Evolutionary conservation across 2,888 invertebrate species (phyloP).

Genomic region (Dicranocentrus wangi): DNA sequence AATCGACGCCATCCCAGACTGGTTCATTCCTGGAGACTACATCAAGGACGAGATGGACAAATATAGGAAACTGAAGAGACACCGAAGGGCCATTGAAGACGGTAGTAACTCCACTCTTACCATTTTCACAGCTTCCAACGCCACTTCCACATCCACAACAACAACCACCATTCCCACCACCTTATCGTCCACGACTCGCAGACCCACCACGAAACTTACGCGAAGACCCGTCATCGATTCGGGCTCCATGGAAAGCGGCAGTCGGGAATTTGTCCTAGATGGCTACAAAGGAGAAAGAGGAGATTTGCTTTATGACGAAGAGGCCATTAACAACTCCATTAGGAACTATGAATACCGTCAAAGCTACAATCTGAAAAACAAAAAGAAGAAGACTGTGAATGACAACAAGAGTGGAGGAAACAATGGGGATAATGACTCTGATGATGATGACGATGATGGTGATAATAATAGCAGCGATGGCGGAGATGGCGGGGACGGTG

Average conservation of each 20-base stretch:
- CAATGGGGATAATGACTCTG: neutral
- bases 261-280: conserved; percentile 19
- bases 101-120: conserved; percentile 20
- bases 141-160: neutral
- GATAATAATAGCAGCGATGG: neutral
- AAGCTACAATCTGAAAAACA: conserved; percentile 41
- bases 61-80: conserved; percentile 1
- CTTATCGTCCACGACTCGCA: neutral
- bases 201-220: neutral
- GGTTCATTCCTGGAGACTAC: conserved; percentile 50
- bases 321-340: conserved; percentile 40
- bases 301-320: conserved; percentile 29
- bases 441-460: neutral
- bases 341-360: conserved; percentile 15
- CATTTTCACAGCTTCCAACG: conserved; percentile 1
- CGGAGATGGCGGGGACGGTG: neutral
- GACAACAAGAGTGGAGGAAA: neutral
- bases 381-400: neutral
- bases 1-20: conserved; percentile 62
- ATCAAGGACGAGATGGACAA: conserved; percentile 52
- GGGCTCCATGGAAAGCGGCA: conserved; percentile 9
- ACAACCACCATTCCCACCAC: neutral
- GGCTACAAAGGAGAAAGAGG: conserved; percentile 12
- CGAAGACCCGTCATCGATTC: neutral
- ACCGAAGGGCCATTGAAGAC: neutral